A percentile compares a stretch with the other conserved stretches of the same genome.
phyloP scores from a whole-genome alignment of 1,140 invertebrate genomes.

The Centruroides vittatus region DNA sequence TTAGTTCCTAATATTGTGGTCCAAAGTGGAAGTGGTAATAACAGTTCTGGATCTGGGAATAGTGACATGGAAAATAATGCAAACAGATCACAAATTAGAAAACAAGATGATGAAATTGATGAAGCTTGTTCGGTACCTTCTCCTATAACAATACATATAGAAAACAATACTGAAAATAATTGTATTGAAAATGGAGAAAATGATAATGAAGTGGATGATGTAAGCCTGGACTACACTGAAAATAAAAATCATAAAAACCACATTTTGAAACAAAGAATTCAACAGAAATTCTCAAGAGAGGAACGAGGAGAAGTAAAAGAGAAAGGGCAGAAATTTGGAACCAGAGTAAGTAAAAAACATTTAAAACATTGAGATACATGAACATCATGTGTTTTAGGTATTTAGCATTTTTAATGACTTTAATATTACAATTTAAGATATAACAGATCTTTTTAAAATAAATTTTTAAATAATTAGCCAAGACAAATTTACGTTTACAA shows the following conservation, averaged over 20 bases:
- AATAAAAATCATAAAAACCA: background rate
- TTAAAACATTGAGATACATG: background rate
- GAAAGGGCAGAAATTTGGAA: constrained; percentile 4
- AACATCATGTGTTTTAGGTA: no score
- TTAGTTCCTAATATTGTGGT: no score
- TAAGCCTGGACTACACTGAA: background rate
- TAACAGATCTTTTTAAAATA: no score
- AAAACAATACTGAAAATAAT: constrained; percentile 5
- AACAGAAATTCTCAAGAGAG: constrained; percentile 2
- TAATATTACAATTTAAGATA: no score
- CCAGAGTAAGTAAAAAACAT: background rate
- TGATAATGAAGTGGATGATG: background rate
- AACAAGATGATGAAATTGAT: constrained; percentile 10
- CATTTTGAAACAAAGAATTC: constrained; percentile 2
- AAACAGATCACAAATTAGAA: no score
- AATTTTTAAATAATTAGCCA: no score
- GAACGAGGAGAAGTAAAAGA: background rate
- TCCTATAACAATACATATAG: constrained; percentile 14
- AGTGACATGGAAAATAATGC: no score
- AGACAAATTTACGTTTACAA: no score
- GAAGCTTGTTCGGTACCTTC: constrained; percentile 6
- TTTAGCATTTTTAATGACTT: no score
- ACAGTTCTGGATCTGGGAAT: no score
- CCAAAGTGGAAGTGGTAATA: no score
- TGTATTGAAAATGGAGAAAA: constrained; percentile 4